These are phyloP conservation scores for Andrena praecox DNA, from an alignment of 2,888 invertebrate species.

Conservation along the genomic window DNA sequence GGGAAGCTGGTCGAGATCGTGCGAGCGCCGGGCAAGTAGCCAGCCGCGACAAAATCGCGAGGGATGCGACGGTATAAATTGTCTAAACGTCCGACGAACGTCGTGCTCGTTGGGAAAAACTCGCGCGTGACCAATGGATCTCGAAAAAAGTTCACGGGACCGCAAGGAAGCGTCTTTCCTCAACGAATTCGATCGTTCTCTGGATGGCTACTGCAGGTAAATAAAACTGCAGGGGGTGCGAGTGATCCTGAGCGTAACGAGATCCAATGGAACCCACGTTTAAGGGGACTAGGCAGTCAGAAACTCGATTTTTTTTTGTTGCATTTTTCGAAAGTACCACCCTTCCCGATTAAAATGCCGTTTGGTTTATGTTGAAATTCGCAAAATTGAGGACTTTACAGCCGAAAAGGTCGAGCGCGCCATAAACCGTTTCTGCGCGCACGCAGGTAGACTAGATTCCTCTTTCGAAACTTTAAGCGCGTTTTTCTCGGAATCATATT, in stretches of 20 bases:
- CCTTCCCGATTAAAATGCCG: no score
- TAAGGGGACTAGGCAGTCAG: no score
- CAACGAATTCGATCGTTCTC: not conserved
- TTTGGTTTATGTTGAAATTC: no score
- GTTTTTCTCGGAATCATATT: no score
- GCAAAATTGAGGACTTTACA: no score
- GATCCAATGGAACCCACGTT: no score
- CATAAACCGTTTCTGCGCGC: no score
- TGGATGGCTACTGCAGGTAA: not conserved
- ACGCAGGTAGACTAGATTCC: no score
- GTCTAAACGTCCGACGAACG: constrained; percentile 48
- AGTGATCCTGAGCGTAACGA: not conserved
- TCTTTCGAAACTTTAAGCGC: no score
- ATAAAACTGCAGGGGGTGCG: not conserved
- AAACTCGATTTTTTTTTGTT: no score
- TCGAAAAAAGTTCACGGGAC: constrained; percentile 29
- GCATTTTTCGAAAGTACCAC: no score
- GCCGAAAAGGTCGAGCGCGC: no score
- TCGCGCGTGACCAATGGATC: not conserved
- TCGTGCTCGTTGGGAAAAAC: constrained; percentile 34
- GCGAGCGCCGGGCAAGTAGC: constrained; percentile 71
- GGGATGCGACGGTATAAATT: constrained; percentile 76
- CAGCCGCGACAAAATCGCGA: constrained; percentile 67
- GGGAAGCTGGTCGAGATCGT: constrained; percentile 24
- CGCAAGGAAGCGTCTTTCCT: not conserved